Conservation (phyloP, 2,113 vertebrate species). For the Oxyruncus cristatus region DNA sequence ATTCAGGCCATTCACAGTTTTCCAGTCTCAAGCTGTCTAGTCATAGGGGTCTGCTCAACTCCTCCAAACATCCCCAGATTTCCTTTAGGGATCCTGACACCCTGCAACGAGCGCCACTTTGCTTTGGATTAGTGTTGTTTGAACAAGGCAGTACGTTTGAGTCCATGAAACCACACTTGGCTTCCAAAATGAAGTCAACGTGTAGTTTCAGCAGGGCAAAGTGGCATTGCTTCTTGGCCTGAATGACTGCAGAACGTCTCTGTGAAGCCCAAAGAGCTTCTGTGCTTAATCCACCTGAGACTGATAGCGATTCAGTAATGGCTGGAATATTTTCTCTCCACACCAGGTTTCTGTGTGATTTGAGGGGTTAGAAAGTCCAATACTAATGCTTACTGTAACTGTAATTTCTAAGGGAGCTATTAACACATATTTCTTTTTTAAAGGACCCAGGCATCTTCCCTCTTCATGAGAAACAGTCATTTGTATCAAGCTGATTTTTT, state of each 20-base stretch:
- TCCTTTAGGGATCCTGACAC: background rate
- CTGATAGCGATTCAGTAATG: background rate
- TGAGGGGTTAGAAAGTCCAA: constrained; percentile 18
- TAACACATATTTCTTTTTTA: background rate
- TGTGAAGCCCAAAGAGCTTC: background rate
- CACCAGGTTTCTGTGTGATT: background rate
- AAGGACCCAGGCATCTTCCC: background rate
- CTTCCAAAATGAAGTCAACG: background rate
- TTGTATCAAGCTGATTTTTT: constrained; percentile 13
- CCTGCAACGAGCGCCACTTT: background rate
- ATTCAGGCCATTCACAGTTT: background rate
- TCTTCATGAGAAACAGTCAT: background rate
- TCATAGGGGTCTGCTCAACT: background rate
- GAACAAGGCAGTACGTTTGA: background rate
- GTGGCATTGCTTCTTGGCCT: background rate
- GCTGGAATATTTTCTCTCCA: background rate
- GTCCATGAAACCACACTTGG: background rate
- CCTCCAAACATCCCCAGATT: background rate
- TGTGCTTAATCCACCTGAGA: background rate
- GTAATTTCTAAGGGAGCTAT: constrained; percentile 15
- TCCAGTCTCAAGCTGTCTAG: background rate
- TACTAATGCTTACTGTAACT: background rate
- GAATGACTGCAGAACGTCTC: background rate
- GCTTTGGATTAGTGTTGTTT: background rate
- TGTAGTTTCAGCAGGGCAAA: background rate